Evolutionary conservation across 1,140 invertebrate species (phyloP), one percentile per base, ranked within the genome.

Genomic region (Drosophila prosaltans): DNA sequence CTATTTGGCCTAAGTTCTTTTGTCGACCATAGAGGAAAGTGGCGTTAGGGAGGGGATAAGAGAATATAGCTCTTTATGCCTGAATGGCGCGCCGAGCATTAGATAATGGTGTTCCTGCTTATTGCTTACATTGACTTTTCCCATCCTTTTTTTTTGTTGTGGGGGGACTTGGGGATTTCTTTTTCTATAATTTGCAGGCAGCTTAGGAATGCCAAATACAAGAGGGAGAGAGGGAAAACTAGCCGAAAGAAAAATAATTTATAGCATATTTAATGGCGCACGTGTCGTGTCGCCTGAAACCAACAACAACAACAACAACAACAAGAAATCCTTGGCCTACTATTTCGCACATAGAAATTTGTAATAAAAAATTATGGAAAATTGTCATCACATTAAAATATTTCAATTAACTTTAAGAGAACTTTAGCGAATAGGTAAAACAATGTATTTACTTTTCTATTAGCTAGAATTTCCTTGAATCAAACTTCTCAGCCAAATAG

Each of bases 131-230:
- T 86, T 84, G 81, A 83, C 78, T 85, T 85, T 89, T 90, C 65
- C 60, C 36, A 70, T 63, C 36, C 68, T 63, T 45, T 45, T 71
- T 16, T 16, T 16, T 16, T 16, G 16, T 16, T 16, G 16, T 16
- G 16, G 16, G 64, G 64, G 54, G 26, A 43, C 66, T 63, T 43
- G 21, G 45, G 61, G 89, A 91, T 91, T 91, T 91, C 91, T 85
- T 90, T 85, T 90, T 91, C 90, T 90, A 91, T 91, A 91, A 91
- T 91, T 91, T 91, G 89, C 90, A 91, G 89, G 81, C 83, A 81
- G 89, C 89, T 91, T 91, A 91, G 80, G 74, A 69, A 75, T 80
- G 67, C 80, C 75, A 71, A 90, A 41, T 40, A 11, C 65, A 71
- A 30, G 39, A 26, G n/a, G 11, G 16, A 45, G 26, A 11, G 7